Evolutionary conservation across 2,113 vertebrate genomes (phyloP).

Genomic region (Dasyurus viverrinus): DNA sequence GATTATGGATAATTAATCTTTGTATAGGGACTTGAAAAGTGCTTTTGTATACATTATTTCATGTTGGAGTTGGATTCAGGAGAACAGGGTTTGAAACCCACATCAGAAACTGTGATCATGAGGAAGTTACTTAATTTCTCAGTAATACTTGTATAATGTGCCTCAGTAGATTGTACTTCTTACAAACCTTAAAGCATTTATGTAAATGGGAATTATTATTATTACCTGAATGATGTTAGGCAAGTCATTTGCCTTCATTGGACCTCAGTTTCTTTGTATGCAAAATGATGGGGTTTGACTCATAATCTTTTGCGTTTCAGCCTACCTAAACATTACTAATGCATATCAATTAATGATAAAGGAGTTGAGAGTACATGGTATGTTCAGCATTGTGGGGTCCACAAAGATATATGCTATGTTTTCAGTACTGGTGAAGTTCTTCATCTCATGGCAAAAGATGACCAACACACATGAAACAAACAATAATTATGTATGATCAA

Average conservation of each 20-base stretch:
- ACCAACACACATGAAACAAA: background rate
- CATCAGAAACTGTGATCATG: background rate
- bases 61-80: background rate
- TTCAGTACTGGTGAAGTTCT: background rate
- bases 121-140: background rate
- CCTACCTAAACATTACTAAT: background rate
- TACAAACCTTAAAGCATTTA: background rate
- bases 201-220: background rate
- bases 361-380: background rate
- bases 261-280: background rate
- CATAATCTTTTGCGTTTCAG: background rate
- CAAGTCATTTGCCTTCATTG: background rate
- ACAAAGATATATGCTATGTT: background rate
- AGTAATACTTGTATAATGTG: background rate
- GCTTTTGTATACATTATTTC: too few relatives aligned
- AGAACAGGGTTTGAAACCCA: background rate
- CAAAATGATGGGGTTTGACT: background rate
- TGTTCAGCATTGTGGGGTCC: slow-evolving; percentile 1
- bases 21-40: too few relatives aligned
- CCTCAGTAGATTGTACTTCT: background rate
- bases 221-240: background rate
- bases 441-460: background rate
- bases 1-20: too few relatives aligned
- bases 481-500: background rate
- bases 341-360: background rate